phyloP scores from a whole-genome alignment of 2,797 vertebrate genomes.

The Poecilia gillii region DNA sequence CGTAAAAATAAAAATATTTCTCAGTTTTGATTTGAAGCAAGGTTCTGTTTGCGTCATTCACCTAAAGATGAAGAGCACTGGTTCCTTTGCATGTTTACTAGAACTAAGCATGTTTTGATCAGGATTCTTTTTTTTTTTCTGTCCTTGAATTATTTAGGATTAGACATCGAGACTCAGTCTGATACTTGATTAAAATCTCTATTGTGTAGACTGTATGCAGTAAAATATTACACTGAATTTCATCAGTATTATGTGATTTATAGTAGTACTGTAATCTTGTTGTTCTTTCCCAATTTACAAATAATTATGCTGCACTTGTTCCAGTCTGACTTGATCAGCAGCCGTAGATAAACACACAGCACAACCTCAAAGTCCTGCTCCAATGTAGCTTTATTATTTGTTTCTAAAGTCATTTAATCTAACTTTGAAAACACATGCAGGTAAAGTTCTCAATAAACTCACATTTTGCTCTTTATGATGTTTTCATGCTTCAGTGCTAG shows the following conservation, averaged over 20 bases:
- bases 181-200: background rate
- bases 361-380: background rate
- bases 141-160: background rate
- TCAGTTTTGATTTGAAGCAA: conserved; percentile 33
- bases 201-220: background rate
- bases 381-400: background rate
- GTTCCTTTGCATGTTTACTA: background rate
- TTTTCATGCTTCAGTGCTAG: background rate
- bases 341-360: background rate
- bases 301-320: background rate
- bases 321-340: background rate
- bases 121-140: background rate
- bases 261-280: background rate
- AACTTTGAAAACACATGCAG: background rate
- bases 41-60: background rate
- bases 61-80: background rate
- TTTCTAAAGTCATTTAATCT: background rate
- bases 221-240: background rate
- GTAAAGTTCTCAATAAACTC: background rate
- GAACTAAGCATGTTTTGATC: background rate
- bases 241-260: background rate
- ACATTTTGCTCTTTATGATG: background rate
- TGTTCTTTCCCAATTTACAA: background rate
- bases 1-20: conserved; percentile 12
- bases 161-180: background rate